Evolutionary conservation across 2,888 invertebrate species (phyloP), one percentile per base, ranked within the genome.

Genomic region (Chaitophorus viminalis): DNA sequence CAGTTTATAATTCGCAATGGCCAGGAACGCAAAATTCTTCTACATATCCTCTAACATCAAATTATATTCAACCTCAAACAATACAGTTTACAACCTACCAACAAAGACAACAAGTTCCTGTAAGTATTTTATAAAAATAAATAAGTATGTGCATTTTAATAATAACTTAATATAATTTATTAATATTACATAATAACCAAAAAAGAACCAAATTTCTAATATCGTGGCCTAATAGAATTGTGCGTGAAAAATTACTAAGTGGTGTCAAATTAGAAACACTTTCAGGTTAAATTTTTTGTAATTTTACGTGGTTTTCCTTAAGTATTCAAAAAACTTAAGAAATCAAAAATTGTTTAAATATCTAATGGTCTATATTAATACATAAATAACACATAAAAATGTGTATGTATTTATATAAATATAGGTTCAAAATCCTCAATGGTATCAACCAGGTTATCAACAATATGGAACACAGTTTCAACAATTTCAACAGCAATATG

Each of bases 401-500:
- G 33, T 74, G 14, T 29, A 29, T 65, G 11, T 65, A 9, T n/a
- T n/a, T n/a, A n/a, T 68, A 68, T 68, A 14, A 70, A 54, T 33
- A 31, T 60, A 87, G 87, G 39, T 74, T 46, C 81, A 81, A 81
- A 87, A 81, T 81, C 0, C 74, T 31, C 87, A 87, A 31, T 87
- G 87, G 87, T 87, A 81, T 65, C 87, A 60, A 75, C 65, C 81
- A 31, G 60, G 81, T 46, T 87, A 79, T 60, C 87, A 87, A n/a
- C 87, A 87, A 74, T 87, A 65, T 81, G 87, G 81, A 81, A 29
- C 87, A 65, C 39, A 36, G 46, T 87, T 79, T 33, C 87, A 81
- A 87, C 87, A 87, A 65, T 87, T 86, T 78, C 86, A 86, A 78
- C 78, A n/a, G n/a, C n/a, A 86, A 31, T 86, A 79, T 87, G 87